Conservation (phyloP, 2,888 invertebrate genomes). For the Chironomus tentans region DNA sequence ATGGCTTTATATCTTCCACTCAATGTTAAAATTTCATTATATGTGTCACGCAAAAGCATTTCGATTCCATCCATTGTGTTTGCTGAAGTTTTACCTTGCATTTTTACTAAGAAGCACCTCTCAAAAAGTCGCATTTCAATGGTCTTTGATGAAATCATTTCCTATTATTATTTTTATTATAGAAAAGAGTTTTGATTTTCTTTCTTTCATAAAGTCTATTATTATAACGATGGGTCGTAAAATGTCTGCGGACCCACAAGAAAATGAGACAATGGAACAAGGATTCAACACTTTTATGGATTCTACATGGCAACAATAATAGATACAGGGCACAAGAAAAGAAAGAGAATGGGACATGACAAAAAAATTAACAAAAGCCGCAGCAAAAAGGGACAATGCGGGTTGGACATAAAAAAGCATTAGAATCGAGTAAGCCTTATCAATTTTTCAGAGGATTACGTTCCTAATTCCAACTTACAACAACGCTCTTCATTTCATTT, state of each 20-base stretch:
- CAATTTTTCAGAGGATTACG: slow-evolving; percentile 3
- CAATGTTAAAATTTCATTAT: neutral
- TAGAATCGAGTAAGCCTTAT: neutral
- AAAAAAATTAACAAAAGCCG: no score
- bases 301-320: no score
- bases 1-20: neutral
- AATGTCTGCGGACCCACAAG: no score
- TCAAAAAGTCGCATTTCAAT: slow-evolving; percentile 28
- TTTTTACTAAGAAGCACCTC: slow-evolving; percentile 28
- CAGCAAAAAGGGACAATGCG: neutral
- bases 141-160: neutral
- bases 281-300: no score
- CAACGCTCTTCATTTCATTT: slow-evolving; percentile 6
- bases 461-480: slow-evolving; percentile 7
- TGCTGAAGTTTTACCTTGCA: slow-evolving; percentile 25
- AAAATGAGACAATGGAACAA: no score
- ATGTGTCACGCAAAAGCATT: neutral
- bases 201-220: neutral
- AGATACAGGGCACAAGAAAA: neutral
- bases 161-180: no score
- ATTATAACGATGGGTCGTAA: neutral
- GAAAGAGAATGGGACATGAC: neutral
- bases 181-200: neutral
- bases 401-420: neutral
- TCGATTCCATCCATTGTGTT: slow-evolving; percentile 4